Evolutionary conservation across 2,797 vertebrate genomes (phyloP).

Genomic region (Rachycentron canadum): DNA sequence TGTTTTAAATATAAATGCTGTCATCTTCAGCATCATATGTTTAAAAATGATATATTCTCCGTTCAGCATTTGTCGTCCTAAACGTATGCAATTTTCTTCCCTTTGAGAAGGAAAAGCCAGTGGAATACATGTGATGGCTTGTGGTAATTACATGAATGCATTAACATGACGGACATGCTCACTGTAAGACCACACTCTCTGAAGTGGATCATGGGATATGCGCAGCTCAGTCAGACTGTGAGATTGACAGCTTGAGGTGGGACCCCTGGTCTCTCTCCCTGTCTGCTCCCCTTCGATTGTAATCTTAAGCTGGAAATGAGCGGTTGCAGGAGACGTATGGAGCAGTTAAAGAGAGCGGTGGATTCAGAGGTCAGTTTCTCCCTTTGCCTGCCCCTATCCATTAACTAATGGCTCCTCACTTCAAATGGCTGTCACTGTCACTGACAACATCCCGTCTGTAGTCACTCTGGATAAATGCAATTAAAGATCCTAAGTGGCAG

Average conservation of each 20-base stretch:
- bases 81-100: conserved; percentile 25
- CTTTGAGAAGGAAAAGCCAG: conserved; percentile 18
- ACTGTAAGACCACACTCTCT: conserved; percentile 38
- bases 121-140: conserved; percentile 19
- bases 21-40: not conserved
- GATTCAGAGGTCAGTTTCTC: conserved; percentile 57
- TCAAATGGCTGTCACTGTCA: conserved; percentile 74
- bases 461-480: conserved; percentile 55
- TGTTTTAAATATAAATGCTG: not conserved
- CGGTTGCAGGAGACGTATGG: conserved; percentile 20
- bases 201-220: conserved; percentile 65
- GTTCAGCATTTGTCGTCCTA: not conserved
- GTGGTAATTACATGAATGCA: conserved; percentile 50
- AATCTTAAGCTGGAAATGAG: conserved; percentile 60
- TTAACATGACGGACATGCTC: conserved; percentile 62
- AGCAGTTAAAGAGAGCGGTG: conserved; percentile 24
- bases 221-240: conserved; percentile 41
- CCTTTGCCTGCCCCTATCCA: conserved; percentile 57
- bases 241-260: conserved; percentile 71
- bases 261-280: conserved; percentile 52
- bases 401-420: conserved; percentile 76
- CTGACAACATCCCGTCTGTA: conserved; percentile 58
- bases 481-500: conserved; percentile 57
- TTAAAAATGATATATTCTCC: not conserved
- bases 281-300: conserved; percentile 70